Percentiles rank a stretch among this genome's conserved stretches.
Conservation (phyloP, 2,797 vertebrate species). For the Malacoctenus gilli region DNA sequence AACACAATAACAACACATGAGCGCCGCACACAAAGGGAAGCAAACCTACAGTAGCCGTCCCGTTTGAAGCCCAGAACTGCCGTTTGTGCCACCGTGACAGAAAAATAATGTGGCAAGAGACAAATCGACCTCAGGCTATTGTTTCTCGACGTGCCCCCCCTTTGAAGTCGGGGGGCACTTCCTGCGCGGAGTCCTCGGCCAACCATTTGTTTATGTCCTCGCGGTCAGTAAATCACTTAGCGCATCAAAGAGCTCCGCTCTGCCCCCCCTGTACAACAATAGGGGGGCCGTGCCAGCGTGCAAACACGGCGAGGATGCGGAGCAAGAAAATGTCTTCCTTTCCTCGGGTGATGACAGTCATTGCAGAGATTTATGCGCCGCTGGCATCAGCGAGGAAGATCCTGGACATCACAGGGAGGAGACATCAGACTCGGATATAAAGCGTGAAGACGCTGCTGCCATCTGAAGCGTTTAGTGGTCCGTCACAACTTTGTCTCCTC, state of each 20-base stretch:
- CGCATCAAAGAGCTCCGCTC: slow-evolving; percentile 80
- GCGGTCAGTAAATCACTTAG: slow-evolving; percentile 82
- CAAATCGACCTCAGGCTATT: slow-evolving; percentile 70
- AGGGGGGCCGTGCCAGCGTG: slow-evolving; percentile 66
- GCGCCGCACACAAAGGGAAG: neutral
- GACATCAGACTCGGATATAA: too few species aligned
- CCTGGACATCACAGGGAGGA: too few species aligned
- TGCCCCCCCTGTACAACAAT: slow-evolving; percentile 76
- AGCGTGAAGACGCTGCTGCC: too few species aligned
- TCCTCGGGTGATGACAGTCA: slow-evolving; percentile 72
- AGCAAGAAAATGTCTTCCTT: slow-evolving; percentile 75
- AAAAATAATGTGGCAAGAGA: slow-evolving; percentile 59
- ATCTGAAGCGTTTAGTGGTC: too few species aligned
- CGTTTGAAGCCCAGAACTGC: neutral
- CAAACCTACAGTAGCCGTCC: neutral
- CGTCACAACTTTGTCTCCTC: too few species aligned
- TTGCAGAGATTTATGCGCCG: slow-evolving; percentile 70
- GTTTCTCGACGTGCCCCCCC: slow-evolving; percentile 69
- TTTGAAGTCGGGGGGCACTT: slow-evolving; percentile 82
- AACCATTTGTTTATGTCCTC: slow-evolving; percentile 80
- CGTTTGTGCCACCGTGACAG: slow-evolving; percentile 49
- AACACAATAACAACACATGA: too few species aligned
- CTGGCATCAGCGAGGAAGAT: slow-evolving; percentile 49
- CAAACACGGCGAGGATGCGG: slow-evolving; percentile 82
- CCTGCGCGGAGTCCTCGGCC: slow-evolving; percentile 78